Evolutionary conservation across 2,888 invertebrate genomes (phyloP).

Genomic region (Lasioglossum calceatum): DNA sequence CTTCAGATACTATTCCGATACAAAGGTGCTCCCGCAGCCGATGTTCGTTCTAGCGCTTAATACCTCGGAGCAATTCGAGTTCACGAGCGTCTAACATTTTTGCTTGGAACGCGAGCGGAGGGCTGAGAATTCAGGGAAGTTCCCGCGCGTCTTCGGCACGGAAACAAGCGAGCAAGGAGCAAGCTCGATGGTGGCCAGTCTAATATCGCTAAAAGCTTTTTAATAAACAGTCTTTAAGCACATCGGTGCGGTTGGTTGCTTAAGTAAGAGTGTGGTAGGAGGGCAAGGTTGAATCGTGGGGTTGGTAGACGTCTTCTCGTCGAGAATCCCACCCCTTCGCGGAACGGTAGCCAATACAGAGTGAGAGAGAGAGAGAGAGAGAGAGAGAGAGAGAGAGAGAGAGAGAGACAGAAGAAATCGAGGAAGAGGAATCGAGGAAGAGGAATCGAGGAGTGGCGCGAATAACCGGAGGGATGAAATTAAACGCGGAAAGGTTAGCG

Average conservation of each 20-base stretch:
- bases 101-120: slow-evolving; percentile 9
- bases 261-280: slow-evolving; percentile 48
- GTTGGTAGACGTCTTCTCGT: slow-evolving; percentile 31
- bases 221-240: slow-evolving; percentile 74
- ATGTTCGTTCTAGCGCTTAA: not conserved
- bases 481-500: not conserved
- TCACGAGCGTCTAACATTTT: not conserved
- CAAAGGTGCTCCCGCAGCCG: too few species aligned
- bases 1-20: not conserved
- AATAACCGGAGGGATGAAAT: slow-evolving; percentile 17
- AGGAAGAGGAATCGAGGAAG: not conserved
- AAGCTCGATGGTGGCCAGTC: slow-evolving; percentile 48
- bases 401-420: not conserved
- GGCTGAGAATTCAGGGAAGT: slow-evolving; percentile 33
- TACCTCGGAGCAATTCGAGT: not conserved
- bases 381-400: not conserved
- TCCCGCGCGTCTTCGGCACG: slow-evolving; percentile 26
- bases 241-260: slow-evolving; percentile 42
- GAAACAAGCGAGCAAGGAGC: slow-evolving; percentile 42
- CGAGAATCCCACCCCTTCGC: slow-evolving; percentile 14
- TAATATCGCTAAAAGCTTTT: slow-evolving; percentile 79
- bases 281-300: not conserved
- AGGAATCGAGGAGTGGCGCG: slow-evolving; percentile 19
- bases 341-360: not conserved
- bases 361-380: not conserved